Evolutionary conservation across 2,888 invertebrate genomes (phyloP).

Genomic region (Oegoconia quadripuncta): DNA sequence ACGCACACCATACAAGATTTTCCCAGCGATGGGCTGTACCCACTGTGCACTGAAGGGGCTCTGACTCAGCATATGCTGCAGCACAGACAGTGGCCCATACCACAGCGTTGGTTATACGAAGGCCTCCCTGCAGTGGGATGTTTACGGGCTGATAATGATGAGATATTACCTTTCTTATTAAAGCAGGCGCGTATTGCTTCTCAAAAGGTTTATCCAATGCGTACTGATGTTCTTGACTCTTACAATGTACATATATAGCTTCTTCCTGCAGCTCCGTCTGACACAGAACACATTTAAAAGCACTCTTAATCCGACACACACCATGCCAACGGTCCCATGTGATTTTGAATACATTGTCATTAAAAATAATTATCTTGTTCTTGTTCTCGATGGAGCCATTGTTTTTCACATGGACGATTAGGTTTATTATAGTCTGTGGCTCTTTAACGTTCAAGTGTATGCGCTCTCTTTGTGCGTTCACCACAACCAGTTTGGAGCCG

Average conservation of each 20-base stretch:
- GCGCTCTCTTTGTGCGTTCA: conserved; percentile 18
- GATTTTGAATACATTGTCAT: conserved; percentile 21
- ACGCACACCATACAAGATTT: too few species aligned
- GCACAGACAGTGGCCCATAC: too few species aligned
- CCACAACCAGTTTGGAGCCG: conserved; percentile 14
- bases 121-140: too few species aligned
- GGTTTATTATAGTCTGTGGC: conserved; percentile 13
- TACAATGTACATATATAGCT: conserved; percentile 17
- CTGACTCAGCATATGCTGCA: too few species aligned
- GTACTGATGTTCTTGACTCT: conserved; percentile 11
- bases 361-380: conserved; percentile 21
- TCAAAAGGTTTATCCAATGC: conserved; percentile 16
- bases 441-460: conserved; percentile 17
- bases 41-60: too few species aligned
- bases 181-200: conserved; percentile 18
- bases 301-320: conserved; percentile 8
- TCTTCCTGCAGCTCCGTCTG: conserved; percentile 9
- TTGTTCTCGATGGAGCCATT: conserved; percentile 8
- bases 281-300: conserved; percentile 20
- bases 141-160: neutral
- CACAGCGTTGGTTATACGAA: too few species aligned
- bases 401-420: conserved; percentile 9
- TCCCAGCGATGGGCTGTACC: too few species aligned
- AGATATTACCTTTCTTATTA: conserved; percentile 25
- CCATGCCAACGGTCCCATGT: conserved; percentile 27